A percentile compares a stretch with the other conserved stretches of the same genome.
phyloP scores from a whole-genome alignment of 2,797 vertebrate genomes.

The Enteromius radiatus region DNA sequence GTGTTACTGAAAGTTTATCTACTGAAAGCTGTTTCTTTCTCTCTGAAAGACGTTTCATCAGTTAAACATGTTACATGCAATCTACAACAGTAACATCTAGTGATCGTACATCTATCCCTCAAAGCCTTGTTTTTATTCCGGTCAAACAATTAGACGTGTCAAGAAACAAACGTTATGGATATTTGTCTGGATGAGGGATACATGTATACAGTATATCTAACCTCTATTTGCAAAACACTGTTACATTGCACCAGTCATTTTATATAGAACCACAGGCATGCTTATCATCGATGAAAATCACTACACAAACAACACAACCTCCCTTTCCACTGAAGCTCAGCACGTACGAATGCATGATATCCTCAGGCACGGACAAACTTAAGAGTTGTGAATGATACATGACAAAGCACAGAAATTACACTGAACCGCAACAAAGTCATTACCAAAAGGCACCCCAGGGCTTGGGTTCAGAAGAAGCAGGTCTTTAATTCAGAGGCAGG shows the following conservation, averaged over 20 bases:
- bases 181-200: background rate
- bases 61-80: background rate
- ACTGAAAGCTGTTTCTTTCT: background rate
- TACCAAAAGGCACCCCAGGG: background rate
- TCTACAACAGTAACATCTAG: background rate
- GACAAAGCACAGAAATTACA: slow-evolving; percentile 20
- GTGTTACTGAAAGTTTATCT: background rate
- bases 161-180: background rate
- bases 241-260: background rate
- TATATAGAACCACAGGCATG: background rate
- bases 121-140: background rate
- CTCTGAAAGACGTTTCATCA: background rate
- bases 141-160: background rate
- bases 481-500: slow-evolving; percentile 21
- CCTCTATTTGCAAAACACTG: background rate
- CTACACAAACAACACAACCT: slow-evolving; percentile 6
- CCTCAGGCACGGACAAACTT: background rate
- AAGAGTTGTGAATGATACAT: slow-evolving; percentile 4
- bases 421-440: slow-evolving; percentile 41
- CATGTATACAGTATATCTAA: background rate
- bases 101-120: background rate
- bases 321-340: background rate
- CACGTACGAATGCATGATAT: background rate
- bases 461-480: slow-evolving; percentile 19
- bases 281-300: slow-evolving; percentile 19